phyloP scores from a whole-genome alignment of 1,140 invertebrate genomes.

The Sipha flava region DNA sequence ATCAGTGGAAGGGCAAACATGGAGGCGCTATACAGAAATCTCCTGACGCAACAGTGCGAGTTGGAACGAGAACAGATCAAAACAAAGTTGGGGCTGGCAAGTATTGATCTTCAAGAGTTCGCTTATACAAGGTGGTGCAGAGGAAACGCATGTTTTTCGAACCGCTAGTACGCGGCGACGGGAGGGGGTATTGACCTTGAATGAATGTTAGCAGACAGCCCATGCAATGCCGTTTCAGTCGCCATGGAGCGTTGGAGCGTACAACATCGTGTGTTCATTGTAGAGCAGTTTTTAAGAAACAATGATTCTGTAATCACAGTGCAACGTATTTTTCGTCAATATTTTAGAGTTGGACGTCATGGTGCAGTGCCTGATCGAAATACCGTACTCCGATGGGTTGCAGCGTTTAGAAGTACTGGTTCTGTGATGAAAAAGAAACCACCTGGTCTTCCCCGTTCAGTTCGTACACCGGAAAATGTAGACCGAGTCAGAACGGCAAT shows the following conservation, averaged over 20 bases:
- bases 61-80: too few species aligned
- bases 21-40: too few species aligned
- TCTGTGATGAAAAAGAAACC: slow-evolving; percentile 32
- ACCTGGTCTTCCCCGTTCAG: slow-evolving; percentile 33
- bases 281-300: slow-evolving; percentile 31
- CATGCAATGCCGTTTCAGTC: slow-evolving; percentile 33
- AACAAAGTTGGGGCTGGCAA: too few species aligned
- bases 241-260: slow-evolving; percentile 31
- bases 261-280: slow-evolving; percentile 33
- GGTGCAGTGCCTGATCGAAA: slow-evolving; percentile 24
- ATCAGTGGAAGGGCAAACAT: too few species aligned
- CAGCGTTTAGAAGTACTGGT: slow-evolving; percentile 35
- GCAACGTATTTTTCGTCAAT: slow-evolving; percentile 27
- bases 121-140: not conserved
- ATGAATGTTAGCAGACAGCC: not conserved
- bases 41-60: too few species aligned
- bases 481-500: slow-evolving; percentile 33
- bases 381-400: slow-evolving; percentile 34
- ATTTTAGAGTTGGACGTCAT: slow-evolving; percentile 22
- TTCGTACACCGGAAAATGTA: slow-evolving; percentile 35
- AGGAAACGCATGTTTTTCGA: slow-evolving; percentile 23
- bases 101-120: too few species aligned
- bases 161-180: not conserved
- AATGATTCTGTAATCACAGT: slow-evolving; percentile 21
- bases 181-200: not conserved